Base-by-base conservation (phyloP, 2,113 vertebrate genomes). In the Numenius arquata region DNA sequence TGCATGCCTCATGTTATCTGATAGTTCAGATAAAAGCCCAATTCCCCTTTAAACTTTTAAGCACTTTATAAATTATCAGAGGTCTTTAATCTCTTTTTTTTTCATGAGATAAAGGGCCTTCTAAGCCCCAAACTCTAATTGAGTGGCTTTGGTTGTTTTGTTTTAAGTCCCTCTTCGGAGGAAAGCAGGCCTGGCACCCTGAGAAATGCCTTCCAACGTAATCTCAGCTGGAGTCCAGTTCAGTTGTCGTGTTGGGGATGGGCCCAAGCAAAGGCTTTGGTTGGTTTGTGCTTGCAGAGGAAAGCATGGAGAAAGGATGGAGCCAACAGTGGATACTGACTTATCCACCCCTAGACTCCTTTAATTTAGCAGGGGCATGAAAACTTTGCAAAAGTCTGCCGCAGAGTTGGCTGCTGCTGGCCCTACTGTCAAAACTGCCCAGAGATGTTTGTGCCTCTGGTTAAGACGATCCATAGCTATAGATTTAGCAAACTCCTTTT, bases 21-120 rank as follows among this genome's bases (percentile, higher is more conserved):
- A 92, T 94, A 88, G 61, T 55, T 90, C 88, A 95, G 91, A 97
- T 97, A 97, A 97, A 96, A 95, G 90, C 70, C 66, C 88, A 91
- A 88, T 91, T 95, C 91, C 40, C 81, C 91, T 97, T 97, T 96
- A 97, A 97, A 97, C 95, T 97, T 96, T 89, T 92, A 96, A 93
- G 84, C 29, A 0, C 81, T 95, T 96, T 96, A 95, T 96, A 96
- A 97, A 93, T 96, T 96, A 97, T 96, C 90, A 94, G 86, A 90
- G n/a, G 55, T 52, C 75, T 95, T 97, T 97, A 97, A 97, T 97
- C 95, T 96, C 48, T 90, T 72, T 96, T 94, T 96, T 55, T 55
- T 55, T 91, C 81, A 80, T 89, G 94, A 97, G 96, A 95, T 95
- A 97, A 97, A 89, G 91, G 47, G 25, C 74, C 80, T 96, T 89